Conservation (phyloP, 2,888 invertebrate genomes). For the Tuta absoluta region DNA sequence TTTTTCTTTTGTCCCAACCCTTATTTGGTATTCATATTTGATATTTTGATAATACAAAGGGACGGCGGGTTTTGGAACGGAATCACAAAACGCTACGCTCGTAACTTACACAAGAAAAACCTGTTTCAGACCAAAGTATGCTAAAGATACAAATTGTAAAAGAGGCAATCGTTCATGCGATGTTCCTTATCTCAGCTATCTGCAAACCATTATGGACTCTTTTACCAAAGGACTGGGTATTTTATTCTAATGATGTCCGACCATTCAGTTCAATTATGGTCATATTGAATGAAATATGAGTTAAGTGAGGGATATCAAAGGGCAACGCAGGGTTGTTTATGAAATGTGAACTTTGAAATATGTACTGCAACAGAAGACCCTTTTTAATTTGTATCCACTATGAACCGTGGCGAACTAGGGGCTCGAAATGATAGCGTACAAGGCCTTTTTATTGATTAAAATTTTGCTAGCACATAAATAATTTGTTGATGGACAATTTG, state of each 20-base stretch:
- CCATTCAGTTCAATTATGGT: constrained; percentile 76
- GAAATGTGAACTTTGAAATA: constrained; percentile 78
- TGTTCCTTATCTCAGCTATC: constrained; percentile 59
- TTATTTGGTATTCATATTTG: constrained; percentile 82
- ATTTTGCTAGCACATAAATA: constrained; percentile 55
- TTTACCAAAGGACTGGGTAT: constrained; percentile 54
- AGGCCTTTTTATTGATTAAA: constrained; percentile 53
- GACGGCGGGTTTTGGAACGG: constrained; percentile 69
- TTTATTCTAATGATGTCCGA: constrained; percentile 58
- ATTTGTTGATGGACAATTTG: constrained; percentile 69
- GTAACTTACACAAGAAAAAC: constrained; percentile 71
- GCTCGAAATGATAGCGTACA: constrained; percentile 50
- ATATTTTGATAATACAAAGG: constrained; percentile 79
- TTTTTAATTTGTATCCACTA: constrained; percentile 79
- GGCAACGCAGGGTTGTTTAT: constrained; percentile 73
- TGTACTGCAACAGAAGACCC: constrained; percentile 71
- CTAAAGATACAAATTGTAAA: constrained; percentile 80
- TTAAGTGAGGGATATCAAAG: constrained; percentile 81
- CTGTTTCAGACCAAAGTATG: constrained; percentile 76
- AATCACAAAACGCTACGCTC: constrained; percentile 64
- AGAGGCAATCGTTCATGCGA: constrained; percentile 77
- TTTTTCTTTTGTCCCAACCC: constrained; percentile 79
- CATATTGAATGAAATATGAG: constrained; percentile 80
- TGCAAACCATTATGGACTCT: constrained; percentile 63
- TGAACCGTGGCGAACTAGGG: constrained; percentile 71